These are phyloP conservation scores for Champsocephalus gunnari DNA, from an alignment of 2,797 vertebrate species.

Conservation along the genomic window DNA sequence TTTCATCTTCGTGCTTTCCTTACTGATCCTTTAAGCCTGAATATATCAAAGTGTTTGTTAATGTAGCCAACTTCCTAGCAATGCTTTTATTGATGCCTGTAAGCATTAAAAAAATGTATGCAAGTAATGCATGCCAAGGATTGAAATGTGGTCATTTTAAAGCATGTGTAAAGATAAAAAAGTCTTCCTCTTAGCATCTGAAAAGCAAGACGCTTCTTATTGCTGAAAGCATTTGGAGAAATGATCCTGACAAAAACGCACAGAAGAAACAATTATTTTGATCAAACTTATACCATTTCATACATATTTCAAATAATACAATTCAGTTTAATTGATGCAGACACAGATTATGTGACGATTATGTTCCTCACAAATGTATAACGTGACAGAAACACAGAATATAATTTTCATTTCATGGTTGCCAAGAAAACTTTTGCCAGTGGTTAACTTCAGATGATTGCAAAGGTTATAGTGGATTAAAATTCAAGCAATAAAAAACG, in stretches of 20 bases:
- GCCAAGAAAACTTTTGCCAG: not conserved
- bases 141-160: conserved; percentile 1
- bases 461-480: not conserved
- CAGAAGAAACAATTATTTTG: no score
- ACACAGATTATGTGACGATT: not conserved
- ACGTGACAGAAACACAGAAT: not conserved
- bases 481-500: not conserved
- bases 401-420: not conserved
- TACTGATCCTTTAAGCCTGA: not conserved
- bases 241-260: no score
- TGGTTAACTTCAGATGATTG: not conserved
- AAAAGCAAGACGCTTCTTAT: not conserved
- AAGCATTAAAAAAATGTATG: not conserved
- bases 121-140: not conserved
- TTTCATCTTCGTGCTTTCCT: conserved; percentile 6
- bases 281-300: no score
- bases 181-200: not conserved
- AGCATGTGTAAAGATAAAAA: conserved; percentile 10
- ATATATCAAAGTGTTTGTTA: not conserved
- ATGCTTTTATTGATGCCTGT: not conserved
- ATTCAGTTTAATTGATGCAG: not conserved
- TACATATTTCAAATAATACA: not conserved
- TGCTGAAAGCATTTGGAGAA: no score
- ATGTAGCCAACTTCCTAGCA: not conserved
- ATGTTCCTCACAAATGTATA: not conserved